Conservation (phyloP, 1,140 invertebrate genomes). For the Agraylea sexmaculata region DNA sequence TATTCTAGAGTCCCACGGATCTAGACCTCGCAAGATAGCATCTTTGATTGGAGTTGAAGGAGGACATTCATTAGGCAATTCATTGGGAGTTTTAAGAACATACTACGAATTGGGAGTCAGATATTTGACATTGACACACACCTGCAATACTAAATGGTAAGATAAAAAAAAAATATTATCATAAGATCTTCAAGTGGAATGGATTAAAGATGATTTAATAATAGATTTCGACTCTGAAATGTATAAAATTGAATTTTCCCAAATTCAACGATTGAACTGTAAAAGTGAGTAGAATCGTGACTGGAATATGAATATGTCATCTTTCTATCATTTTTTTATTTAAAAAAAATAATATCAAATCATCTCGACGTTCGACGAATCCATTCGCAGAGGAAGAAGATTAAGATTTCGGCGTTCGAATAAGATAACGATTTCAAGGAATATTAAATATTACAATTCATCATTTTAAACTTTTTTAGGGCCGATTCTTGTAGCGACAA, state of each 20-base stretch:
- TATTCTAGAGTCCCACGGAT: slow-evolving; percentile 36
- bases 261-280: no score
- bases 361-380: no score
- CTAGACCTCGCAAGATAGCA: slow-evolving; percentile 35
- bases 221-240: no score
- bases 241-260: no score
- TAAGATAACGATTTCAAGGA: not conserved
- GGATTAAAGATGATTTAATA: no score
- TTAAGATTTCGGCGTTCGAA: no score
- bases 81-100: slow-evolving; percentile 65
- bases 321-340: no score
- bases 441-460: not conserved
- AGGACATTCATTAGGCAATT: slow-evolving; percentile 74
- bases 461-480: slow-evolving; percentile 43
- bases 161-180: slow-evolving; percentile 4
- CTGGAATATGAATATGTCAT: no score
- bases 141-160: slow-evolving; percentile 78
- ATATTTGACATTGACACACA: slow-evolving; percentile 77
- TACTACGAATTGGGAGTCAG: slow-evolving; percentile 74
- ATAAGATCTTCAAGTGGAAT: no score
- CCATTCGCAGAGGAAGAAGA: no score
- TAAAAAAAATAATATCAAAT: no score
- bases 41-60: slow-evolving; percentile 70
- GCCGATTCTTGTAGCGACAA: slow-evolving; percentile 63
- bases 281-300: no score